Evolutionary conservation across 2,888 invertebrate genomes (phyloP).

Genomic region (Bombylius major): DNA sequence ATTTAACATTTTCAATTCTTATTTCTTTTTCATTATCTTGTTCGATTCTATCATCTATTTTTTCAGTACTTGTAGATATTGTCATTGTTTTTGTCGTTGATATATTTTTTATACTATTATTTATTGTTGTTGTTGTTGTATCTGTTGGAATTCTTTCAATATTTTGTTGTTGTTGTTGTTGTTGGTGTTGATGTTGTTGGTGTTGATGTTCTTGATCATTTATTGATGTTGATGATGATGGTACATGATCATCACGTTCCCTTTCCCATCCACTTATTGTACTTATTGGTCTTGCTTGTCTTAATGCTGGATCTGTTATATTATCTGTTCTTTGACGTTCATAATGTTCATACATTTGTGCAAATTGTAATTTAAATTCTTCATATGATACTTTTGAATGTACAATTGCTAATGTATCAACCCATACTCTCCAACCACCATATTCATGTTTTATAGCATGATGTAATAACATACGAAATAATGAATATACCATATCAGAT

Average conservation of each 20-base stretch:
- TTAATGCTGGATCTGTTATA: conserved; percentile 85
- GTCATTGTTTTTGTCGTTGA: conserved; percentile 5
- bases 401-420: conserved; percentile 96
- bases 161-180: conserved; percentile 18
- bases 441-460: conserved; percentile 99
- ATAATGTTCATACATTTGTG: conserved; percentile 94
- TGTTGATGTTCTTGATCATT: conserved; percentile 20
- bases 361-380: conserved; percentile 94
- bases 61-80: neutral
- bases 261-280: conserved; percentile 93
- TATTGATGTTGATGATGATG: conserved; percentile 5
- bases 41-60: conserved; percentile 17
- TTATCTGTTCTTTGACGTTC: conserved; percentile 88
- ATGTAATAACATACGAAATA: conserved; percentile 94
- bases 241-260: conserved; percentile 34
- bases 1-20: conserved; percentile 19
- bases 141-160: conserved; percentile 27
- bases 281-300: conserved; percentile 86
- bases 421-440: conserved; percentile 99
- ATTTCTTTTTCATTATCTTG: conserved; percentile 19
- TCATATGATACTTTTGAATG: conserved; percentile 99
- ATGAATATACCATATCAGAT: conserved; percentile 94
- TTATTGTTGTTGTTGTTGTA: conserved; percentile 14
- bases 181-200: conserved; percentile 5
- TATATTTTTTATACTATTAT: conserved; percentile 3